phyloP scores from a whole-genome alignment of 35 echinoderm and acorn worm genomes.

The Lytechinus pictus region DNA sequence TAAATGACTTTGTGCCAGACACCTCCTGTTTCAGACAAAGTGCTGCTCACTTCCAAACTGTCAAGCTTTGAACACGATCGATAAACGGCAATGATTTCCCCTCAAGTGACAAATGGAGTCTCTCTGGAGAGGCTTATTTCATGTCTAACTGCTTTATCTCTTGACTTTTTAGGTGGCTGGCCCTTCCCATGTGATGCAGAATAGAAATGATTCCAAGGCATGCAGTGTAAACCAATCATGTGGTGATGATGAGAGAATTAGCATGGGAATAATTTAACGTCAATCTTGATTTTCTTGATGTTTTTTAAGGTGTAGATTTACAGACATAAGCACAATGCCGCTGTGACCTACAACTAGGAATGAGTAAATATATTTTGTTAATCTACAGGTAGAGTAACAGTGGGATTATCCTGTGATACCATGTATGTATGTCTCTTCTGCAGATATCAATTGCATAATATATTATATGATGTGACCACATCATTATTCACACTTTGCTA shows the following conservation, averaged over 20 bases:
- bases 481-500: not conserved
- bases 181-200: not conserved
- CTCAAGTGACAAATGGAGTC: conserved; percentile 17
- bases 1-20: not conserved
- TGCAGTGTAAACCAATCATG: not conserved
- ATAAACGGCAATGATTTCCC: not conserved
- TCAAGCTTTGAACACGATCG: not conserved
- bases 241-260: not conserved
- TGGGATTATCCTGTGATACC: not conserved
- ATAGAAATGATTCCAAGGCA: not conserved
- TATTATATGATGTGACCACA: not conserved
- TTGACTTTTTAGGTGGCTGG: not conserved
- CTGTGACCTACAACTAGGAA: not conserved
- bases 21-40: not conserved
- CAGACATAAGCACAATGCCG: not conserved
- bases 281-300: not conserved
- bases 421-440: not conserved
- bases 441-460: not conserved
- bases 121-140: not conserved
- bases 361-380: not conserved
- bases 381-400: not conserved
- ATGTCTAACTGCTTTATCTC: not conserved
- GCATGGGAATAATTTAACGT: not conserved
- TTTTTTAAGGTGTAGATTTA: not conserved
- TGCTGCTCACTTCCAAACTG: conserved; percentile 1